These are phyloP conservation scores for Australoheros scitulus DNA, from an alignment of 2,113 vertebrate genomes.

Conservation along the genomic window DNA sequence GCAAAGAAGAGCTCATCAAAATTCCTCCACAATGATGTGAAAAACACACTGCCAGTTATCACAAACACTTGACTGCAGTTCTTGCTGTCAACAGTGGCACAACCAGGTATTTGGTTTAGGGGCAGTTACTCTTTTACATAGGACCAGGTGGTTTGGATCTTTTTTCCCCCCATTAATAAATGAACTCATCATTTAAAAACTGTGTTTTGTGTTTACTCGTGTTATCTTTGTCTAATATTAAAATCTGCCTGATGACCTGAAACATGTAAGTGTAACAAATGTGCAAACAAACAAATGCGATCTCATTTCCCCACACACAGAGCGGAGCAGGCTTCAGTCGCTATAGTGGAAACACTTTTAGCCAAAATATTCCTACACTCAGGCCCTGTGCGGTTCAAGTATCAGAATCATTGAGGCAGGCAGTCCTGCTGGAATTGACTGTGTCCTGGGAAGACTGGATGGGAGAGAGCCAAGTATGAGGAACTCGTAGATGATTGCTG, in stretches of 20 bases:
- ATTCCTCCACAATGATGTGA: neutral
- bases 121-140: neutral
- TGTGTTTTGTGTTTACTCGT: fast-evolving
- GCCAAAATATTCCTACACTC: neutral
- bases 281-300: neutral
- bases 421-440: neutral
- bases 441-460: neutral
- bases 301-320: neutral
- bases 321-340: neutral
- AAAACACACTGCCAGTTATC: neutral
- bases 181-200: neutral
- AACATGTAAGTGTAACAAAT: neutral
- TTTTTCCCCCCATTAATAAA: too few relatives aligned
- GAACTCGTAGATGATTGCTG: neutral
- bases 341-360: neutral
- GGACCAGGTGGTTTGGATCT: too few relatives aligned
- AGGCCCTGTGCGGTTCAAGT: neutral
- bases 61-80: neutral
- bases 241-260: neutral
- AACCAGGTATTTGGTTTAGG: neutral
- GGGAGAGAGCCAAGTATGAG: neutral
- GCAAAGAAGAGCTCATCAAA: neutral
- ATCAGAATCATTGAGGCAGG: neutral
- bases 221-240: neutral
- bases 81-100: neutral